phyloP scores from a whole-genome alignment of 2,113 vertebrate species.

The Seriola dumerili region DNA sequence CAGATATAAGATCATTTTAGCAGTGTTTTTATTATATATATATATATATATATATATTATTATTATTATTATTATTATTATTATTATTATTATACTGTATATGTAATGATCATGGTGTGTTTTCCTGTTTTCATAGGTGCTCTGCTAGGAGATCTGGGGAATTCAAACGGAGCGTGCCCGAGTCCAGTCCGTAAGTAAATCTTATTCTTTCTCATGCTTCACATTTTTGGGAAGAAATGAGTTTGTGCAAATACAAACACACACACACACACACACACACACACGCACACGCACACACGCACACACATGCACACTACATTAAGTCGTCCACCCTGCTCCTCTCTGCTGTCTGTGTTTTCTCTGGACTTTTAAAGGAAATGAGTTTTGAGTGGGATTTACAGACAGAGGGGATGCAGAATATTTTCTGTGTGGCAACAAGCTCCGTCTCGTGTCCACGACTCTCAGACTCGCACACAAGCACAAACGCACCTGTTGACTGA shows the following conservation, averaged over 20 bases:
- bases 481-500: conserved; percentile 72
- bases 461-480: conserved; percentile 22
- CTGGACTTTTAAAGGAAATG: conserved; percentile 13
- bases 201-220: not conserved
- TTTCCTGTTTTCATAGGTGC: conserved; percentile 83
- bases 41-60: too few species aligned
- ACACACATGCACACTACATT: not conserved
- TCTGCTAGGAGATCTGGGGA: conserved; percentile 93
- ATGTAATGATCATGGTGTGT: not conserved
- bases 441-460: conserved; percentile 23
- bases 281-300: not conserved
- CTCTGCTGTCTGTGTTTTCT: not conserved
- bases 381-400: not conserved
- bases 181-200: conserved; percentile 94
- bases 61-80: too few species aligned
- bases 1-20: not conserved
- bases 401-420: conserved; percentile 15
- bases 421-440: conserved; percentile 42
- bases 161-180: conserved; percentile 93
- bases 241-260: not conserved
- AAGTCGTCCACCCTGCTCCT: too few species aligned
- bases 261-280: not conserved
- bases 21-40: too few species aligned
- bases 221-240: not conserved
- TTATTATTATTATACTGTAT: too few species aligned